These are phyloP conservation scores for Tachyglossus aculeatus DNA, from an alignment of 2,797 vertebrate species.

Conservation along the genomic window DNA sequence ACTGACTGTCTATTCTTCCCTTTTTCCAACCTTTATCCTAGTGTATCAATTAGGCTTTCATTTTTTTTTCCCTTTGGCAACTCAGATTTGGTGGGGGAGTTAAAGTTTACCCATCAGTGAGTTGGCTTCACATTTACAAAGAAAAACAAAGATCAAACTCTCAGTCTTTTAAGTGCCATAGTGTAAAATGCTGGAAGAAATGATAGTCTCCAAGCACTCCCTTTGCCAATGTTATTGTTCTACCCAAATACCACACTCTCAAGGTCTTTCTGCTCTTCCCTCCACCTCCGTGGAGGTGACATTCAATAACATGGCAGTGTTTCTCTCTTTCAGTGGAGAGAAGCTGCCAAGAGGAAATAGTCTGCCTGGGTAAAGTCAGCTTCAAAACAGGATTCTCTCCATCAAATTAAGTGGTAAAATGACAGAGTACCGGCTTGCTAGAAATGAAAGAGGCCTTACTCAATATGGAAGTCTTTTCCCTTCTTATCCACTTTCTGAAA, in stretches of 20 bases:
- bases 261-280: background rate
- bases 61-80: background rate
- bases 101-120: background rate
- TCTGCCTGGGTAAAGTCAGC: background rate
- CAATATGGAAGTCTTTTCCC: too few relatives aligned
- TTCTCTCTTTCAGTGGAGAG: background rate
- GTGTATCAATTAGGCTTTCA: background rate
- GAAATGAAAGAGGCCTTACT: too few relatives aligned
- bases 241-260: constrained; percentile 7
- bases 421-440: too few relatives aligned
- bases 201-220: background rate
- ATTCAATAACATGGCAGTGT: background rate
- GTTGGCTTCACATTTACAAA: constrained; percentile 1
- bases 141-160: constrained; percentile 12
- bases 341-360: background rate
- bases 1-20: background rate
- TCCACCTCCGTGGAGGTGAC: too few relatives aligned
- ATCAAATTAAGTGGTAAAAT: background rate
- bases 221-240: background rate
- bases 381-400: background rate
- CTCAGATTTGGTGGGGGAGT: background rate
- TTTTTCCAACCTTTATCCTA: background rate
- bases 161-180: background rate
- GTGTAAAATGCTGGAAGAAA: background rate
- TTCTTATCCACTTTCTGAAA: too few relatives aligned